Percentiles rank a stretch among this genome's conserved stretches.
phyloP scores from a whole-genome alignment of 2,888 invertebrate genomes.

The Lathronympha strigana region DNA sequence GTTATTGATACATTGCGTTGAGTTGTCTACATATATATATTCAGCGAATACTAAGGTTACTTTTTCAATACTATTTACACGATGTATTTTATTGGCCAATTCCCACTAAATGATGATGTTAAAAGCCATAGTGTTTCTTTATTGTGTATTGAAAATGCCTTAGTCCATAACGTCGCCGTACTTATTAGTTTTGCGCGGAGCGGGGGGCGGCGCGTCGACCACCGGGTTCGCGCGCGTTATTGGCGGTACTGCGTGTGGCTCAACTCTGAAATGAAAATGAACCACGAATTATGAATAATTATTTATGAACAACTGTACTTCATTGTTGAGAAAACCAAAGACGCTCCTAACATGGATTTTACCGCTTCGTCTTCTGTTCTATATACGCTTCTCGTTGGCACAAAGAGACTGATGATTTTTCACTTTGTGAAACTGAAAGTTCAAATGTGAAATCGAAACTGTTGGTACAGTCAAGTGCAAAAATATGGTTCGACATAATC shows the following conservation, averaged over 20 bases:
- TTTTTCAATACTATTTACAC: background rate
- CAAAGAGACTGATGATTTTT: too few species aligned
- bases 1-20: background rate
- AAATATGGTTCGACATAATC: too few species aligned
- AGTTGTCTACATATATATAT: background rate
- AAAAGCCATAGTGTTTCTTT: conserved; percentile 20
- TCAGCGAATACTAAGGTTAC: background rate
- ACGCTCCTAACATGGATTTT: too few species aligned
- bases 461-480: too few species aligned
- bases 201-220: conserved; percentile 41
- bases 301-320: too few species aligned
- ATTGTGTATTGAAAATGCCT: conserved; percentile 2
- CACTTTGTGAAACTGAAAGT: too few species aligned
- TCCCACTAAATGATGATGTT: conserved; percentile 5
- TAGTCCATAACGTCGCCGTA: conserved; percentile 73
- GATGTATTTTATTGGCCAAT: background rate
- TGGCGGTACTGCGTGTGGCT: conserved; percentile 52
- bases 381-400: too few species aligned
- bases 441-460: too few species aligned
- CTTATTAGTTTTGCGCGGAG: conserved; percentile 61
- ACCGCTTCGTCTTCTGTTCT: too few species aligned
- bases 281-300: too few species aligned
- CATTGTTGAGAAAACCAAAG: too few species aligned
- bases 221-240: conserved; percentile 47
- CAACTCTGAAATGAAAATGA: conserved; percentile 57